A percentile compares a stretch with the other conserved stretches of the same genome.
Evolutionary conservation across 2,113 vertebrate species (phyloP).

Genomic region (Pampusana beccarii): DNA sequence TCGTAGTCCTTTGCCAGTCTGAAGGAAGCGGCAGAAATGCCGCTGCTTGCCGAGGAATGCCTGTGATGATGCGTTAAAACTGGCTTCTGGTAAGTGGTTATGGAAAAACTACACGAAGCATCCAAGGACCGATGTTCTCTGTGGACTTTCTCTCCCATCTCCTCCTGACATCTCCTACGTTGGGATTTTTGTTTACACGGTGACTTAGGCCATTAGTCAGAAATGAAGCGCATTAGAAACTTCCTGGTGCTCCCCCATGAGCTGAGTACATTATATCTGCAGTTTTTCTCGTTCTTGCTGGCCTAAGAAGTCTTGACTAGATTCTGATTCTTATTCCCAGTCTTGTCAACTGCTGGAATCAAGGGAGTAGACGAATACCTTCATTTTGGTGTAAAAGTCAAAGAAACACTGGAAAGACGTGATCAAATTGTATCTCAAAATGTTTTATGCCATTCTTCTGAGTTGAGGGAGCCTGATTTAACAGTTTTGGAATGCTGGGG

Average conservation of each 20-base stretch:
- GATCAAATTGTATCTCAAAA: neutral
- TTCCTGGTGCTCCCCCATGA: neutral
- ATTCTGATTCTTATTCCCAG: neutral
- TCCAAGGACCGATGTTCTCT: neutral
- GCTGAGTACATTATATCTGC: neutral
- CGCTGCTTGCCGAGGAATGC: constrained; percentile 10
- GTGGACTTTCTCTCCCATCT: neutral
- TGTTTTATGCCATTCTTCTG: neutral
- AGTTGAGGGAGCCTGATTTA: neutral
- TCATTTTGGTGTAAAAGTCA: neutral
- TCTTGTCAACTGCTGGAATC: neutral
- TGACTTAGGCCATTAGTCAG: neutral
- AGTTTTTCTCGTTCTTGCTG: neutral
- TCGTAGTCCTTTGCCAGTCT: constrained; percentile 43
- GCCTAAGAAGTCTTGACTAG: neutral
- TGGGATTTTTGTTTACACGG: neutral
- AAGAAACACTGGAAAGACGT: neutral
- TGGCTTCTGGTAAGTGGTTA: neutral
- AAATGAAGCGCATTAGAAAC: neutral
- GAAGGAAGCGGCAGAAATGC: constrained; percentile 15
- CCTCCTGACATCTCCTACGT: neutral
- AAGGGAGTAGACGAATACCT: neutral
- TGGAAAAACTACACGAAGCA: constrained; percentile 5
- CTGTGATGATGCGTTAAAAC: neutral
- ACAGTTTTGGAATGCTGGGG: neutral